These are phyloP conservation scores for Microctenopoma stevenorrisi DNA, from an alignment of 2,797 vertebrate genomes.

Conservation along the genomic window DNA sequence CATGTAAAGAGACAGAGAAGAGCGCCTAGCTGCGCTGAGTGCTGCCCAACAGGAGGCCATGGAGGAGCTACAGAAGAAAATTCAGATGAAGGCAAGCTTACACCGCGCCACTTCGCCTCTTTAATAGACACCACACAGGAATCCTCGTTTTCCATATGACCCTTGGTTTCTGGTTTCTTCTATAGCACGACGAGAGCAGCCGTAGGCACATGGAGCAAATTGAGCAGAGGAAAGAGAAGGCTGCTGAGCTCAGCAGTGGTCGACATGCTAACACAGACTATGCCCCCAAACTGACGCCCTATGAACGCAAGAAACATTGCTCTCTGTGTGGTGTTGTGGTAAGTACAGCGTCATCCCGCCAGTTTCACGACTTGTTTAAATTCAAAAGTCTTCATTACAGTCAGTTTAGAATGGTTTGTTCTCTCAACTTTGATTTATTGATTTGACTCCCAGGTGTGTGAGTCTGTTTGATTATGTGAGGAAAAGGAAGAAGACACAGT, in stretches of 20 bases:
- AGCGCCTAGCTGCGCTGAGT: constrained; percentile 94
- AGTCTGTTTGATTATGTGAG: not conserved
- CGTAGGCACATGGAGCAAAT: constrained; percentile 99
- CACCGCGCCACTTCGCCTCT: not conserved
- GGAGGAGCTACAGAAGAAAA: constrained; percentile 99
- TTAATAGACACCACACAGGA: not conserved
- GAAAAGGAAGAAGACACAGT: not conserved
- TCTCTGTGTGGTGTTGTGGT: constrained; percentile 92
- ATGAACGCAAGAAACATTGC: constrained; percentile 97
- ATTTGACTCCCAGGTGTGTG: not conserved
- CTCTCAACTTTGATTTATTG: constrained; percentile 1
- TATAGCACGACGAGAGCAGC: constrained; percentile 96
- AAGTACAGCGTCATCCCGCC: constrained; percentile 53
- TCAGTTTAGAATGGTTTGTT: not conserved
- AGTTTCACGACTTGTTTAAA: not conserved
- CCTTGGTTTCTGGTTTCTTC: constrained; percentile 25
- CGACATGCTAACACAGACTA: constrained; percentile 97
- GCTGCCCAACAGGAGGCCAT: constrained; percentile 98
- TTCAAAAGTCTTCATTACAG: not conserved
- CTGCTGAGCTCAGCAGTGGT: constrained; percentile 96
- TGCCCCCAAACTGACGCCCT: constrained; percentile 96
- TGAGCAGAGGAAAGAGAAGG: constrained; percentile 98
- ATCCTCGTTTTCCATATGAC: constrained; percentile 24
- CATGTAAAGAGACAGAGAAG: constrained; percentile 90
- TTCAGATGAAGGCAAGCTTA: constrained; percentile 92